A percentile compares a stretch with the other conserved stretches of the same genome.
Evolutionary conservation across 2,888 invertebrate genomes (phyloP).

Genomic region (Macrosiphum euphorbiae): DNA sequence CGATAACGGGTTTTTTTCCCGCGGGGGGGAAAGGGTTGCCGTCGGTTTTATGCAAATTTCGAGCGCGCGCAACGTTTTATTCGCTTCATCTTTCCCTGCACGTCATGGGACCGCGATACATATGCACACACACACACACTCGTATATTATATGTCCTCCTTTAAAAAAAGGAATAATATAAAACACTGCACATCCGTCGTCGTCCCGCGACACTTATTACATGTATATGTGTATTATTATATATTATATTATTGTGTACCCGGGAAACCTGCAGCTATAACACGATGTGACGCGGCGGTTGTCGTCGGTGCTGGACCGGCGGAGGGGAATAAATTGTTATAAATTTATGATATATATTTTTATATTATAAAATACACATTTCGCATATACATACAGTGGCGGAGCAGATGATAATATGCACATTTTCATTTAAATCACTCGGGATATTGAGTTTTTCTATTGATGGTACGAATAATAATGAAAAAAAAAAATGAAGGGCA

Average conservation of each 20-base stretch:
- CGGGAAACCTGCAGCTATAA: not conserved
- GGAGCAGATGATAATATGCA: conserved; percentile 50
- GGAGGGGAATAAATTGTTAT: conserved; percentile 14
- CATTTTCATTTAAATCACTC: conserved; percentile 50
- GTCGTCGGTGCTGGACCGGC: too few species aligned
- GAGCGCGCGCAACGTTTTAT: conserved; percentile 7
- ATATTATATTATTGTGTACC: too few species aligned
- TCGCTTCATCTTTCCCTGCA: conserved; percentile 38
- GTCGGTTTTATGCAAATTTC: conserved; percentile 62
- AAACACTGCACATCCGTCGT: not conserved
- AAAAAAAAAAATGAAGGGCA: not conserved
- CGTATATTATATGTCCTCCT: not conserved
- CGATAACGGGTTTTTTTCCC: conserved; percentile 38
- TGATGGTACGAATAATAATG: not conserved
- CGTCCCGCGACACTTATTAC: not conserved
- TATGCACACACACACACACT: not conserved
- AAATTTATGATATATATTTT: not conserved
- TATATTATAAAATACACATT: not conserved
- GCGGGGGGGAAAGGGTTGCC: conserved; percentile 29
- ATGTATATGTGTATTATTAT: not conserved
- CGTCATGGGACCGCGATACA: conserved; percentile 14
- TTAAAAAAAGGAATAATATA: not conserved
- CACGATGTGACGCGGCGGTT: not conserved
- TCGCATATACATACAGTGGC: not conserved
- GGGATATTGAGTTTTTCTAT: conserved; percentile 39